Conservation (phyloP, 2,113 vertebrate species). For the Eurypyga helias region DNA sequence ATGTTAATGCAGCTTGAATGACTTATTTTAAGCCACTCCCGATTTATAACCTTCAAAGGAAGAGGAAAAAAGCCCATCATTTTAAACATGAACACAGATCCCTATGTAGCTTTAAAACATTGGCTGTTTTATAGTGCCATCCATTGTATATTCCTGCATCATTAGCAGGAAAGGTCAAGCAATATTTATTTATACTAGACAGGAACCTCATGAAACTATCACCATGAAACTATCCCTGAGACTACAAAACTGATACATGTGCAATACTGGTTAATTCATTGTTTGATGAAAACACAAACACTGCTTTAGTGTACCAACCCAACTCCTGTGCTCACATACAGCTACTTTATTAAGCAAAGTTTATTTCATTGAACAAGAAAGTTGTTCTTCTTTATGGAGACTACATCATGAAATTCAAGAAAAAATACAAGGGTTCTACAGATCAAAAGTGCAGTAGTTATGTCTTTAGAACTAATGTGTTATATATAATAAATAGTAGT, state of each 20-base stretch:
- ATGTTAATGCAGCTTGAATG: background rate
- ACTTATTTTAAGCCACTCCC: background rate
- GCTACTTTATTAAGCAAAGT: background rate
- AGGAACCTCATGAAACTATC: conserved; percentile 26
- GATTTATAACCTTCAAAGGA: background rate
- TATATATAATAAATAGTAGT: background rate
- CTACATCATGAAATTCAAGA: background rate
- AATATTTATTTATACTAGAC: conserved; percentile 40
- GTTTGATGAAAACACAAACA: background rate
- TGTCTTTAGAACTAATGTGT: background rate
- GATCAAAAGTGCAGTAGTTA: background rate
- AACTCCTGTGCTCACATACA: background rate
- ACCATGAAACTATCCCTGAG: background rate
- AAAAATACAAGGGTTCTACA: background rate
- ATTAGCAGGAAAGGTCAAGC: conserved; percentile 40
- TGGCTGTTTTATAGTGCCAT: background rate
- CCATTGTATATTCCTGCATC: background rate
- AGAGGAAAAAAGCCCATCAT: background rate
- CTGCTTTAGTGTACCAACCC: background rate
- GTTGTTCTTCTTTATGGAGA: background rate
- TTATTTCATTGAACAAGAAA: background rate
- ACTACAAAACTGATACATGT: background rate
- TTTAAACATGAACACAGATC: background rate
- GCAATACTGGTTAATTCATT: background rate
- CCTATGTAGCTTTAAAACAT: background rate